Conservation (phyloP, 1,140 invertebrate species). For the Trichonephila inaurata region DNA sequence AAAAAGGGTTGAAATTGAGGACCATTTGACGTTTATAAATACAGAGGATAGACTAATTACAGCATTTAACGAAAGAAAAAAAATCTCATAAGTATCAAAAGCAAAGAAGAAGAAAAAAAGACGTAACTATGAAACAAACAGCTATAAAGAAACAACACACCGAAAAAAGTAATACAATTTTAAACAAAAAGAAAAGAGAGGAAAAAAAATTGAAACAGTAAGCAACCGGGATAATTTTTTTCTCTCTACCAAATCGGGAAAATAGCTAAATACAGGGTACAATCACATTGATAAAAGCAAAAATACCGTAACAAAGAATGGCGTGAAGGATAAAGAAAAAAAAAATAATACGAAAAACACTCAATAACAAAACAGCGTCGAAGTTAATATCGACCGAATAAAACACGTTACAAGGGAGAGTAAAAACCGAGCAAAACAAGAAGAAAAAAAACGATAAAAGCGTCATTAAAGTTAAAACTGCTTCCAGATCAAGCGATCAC, state of each 20-base stretch:
- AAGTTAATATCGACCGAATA: slow-evolving; percentile 51
- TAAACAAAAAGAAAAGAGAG: background rate
- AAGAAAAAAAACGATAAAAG: slow-evolving; percentile 47
- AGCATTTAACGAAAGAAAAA: slow-evolving; percentile 3
- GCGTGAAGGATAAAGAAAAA: background rate
- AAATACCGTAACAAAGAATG: slow-evolving; percentile 18
- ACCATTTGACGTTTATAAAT: background rate
- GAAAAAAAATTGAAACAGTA: background rate
- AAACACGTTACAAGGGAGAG: background rate
- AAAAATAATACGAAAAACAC: slow-evolving; percentile 6
- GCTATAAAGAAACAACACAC: background rate
- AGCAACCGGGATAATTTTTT: background rate
- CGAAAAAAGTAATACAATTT: slow-evolving; percentile 8
- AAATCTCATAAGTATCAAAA: background rate
- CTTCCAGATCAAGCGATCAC: slow-evolving; percentile 67
- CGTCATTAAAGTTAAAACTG: slow-evolving; percentile 75
- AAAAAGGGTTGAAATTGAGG: background rate
- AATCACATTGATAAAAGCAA: slow-evolving; percentile 57
- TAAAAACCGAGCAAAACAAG: slow-evolving; percentile 25
- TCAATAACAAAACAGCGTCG: slow-evolving; percentile 10
- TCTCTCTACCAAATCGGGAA: background rate
- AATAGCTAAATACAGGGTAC: slow-evolving; percentile 56
- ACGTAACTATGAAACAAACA: slow-evolving; percentile 1
- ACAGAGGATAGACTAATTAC: background rate
- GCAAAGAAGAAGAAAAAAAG: background rate